Conservation (phyloP, 2,888 invertebrate species). For the Trachelus troglodyta region DNA sequence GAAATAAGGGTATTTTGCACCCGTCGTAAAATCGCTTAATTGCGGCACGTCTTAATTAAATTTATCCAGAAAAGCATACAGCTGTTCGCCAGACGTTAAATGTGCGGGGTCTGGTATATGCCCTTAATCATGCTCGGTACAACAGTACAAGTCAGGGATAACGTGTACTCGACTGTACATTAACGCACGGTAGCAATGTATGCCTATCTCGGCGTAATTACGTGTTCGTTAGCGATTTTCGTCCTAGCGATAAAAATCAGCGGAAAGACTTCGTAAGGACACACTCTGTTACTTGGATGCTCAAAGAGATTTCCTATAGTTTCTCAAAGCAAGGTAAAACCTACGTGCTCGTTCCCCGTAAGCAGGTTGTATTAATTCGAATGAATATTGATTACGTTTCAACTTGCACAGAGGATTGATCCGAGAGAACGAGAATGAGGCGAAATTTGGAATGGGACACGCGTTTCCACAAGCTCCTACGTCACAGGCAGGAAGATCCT, state of each 20-base stretch:
- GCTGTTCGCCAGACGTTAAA: background rate
- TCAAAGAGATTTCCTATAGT: background rate
- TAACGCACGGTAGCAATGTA: background rate
- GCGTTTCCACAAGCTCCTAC: background rate
- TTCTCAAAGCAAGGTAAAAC: background rate
- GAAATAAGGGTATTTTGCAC: conserved; percentile 44
- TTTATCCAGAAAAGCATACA: conserved; percentile 8
- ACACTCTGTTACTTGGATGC: background rate
- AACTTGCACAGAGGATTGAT: background rate
- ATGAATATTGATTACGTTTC: background rate
- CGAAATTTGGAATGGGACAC: background rate
- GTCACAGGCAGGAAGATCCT: background rate
- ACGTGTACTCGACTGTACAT: background rate
- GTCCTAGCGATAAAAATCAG: conserved; percentile 1
- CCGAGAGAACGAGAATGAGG: background rate
- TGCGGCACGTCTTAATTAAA: conserved; percentile 49
- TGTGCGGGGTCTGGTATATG: background rate
- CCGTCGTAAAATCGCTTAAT: conserved; percentile 41
- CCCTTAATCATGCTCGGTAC: background rate
- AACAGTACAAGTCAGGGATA: background rate
- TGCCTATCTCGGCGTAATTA: conserved; percentile 26
- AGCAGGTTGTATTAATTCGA: background rate
- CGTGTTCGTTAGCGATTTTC: conserved; percentile 30
- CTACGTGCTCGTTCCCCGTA: background rate
- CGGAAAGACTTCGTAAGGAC: background rate